Evolutionary conservation across 2,888 invertebrate species (phyloP).

Genomic region (Drosophila ustulata): DNA sequence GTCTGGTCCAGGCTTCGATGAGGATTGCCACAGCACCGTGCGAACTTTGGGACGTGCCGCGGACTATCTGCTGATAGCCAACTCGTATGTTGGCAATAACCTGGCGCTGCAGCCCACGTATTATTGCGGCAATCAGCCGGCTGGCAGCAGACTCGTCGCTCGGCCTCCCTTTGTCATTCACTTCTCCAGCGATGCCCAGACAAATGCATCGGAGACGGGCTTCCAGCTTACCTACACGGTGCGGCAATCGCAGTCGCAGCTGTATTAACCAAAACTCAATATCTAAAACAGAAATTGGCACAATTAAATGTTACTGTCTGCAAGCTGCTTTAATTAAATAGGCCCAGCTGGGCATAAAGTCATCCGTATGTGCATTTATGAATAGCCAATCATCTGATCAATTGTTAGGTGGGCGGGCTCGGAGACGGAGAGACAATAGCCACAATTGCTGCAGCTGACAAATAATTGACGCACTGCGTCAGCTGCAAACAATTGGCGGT

Average conservation of each 20-base stretch:
- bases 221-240: conserved; percentile 68
- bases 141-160: conserved; percentile 77
- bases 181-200: conserved; percentile 86
- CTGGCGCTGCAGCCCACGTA: conserved; percentile 66
- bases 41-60: conserved; percentile 85
- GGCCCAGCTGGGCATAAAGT: conserved; percentile 6
- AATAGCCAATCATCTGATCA: conserved; percentile 17
- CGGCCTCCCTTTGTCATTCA: conserved; percentile 87
- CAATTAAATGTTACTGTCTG: conserved; percentile 57
- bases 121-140: conserved; percentile 76
- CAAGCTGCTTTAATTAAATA: conserved; percentile 56
- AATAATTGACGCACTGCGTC: neutral
- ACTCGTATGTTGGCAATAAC: conserved; percentile 84
- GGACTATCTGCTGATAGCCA: conserved; percentile 87
- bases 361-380: conserved; percentile 17
- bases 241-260: conserved; percentile 14
- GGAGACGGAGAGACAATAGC: neutral
- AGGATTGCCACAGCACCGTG: conserved; percentile 86
- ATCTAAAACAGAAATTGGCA: conserved; percentile 48
- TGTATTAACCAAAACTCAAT: conserved; percentile 39
- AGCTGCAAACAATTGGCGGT: neutral
- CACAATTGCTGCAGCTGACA: neutral
- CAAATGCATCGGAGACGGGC: conserved; percentile 63
- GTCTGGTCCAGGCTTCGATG: conserved; percentile 83
- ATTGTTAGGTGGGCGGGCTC: neutral